These are phyloP conservation scores for Avahi laniger DNA, from an alignment of 2,797 vertebrate genomes.

Conservation along the genomic window DNA sequence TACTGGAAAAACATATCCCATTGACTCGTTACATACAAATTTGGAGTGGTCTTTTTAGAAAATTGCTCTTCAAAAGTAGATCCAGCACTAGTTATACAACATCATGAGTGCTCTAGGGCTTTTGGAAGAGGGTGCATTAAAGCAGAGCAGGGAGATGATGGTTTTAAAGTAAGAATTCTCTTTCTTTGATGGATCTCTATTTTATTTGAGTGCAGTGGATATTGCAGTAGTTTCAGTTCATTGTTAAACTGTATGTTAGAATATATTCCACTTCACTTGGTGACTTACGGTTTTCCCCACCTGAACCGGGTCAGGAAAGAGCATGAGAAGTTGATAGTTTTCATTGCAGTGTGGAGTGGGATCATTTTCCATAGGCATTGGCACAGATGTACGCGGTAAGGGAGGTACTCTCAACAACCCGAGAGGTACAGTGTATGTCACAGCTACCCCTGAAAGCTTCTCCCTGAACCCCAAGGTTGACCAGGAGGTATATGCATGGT, in stretches of 20 bases:
- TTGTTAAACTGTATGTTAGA: neutral
- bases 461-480: neutral
- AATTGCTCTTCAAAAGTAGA: conserved; percentile 40
- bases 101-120: conserved; percentile 19
- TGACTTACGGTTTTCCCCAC: neutral
- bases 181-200: neutral
- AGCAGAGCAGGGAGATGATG: neutral
- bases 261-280: neutral
- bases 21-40: neutral
- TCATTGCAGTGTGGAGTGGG: neutral
- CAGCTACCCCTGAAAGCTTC: neutral
- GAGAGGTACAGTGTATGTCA: neutral
- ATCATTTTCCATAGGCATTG: neutral
- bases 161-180: conserved; percentile 48
- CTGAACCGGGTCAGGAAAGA: neutral
- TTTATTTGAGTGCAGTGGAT: neutral
- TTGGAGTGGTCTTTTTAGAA: neutral
- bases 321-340: neutral
- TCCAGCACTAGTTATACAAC: neutral
- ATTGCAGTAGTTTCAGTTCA: neutral
- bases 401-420: neutral
- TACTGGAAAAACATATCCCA: neutral
- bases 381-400: neutral
- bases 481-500: rapidly evolving
- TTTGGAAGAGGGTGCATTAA: conserved; percentile 43